Base-by-base conservation (phyloP, 1,140 invertebrate genomes). In the Cryptotermes secundus region DNA sequence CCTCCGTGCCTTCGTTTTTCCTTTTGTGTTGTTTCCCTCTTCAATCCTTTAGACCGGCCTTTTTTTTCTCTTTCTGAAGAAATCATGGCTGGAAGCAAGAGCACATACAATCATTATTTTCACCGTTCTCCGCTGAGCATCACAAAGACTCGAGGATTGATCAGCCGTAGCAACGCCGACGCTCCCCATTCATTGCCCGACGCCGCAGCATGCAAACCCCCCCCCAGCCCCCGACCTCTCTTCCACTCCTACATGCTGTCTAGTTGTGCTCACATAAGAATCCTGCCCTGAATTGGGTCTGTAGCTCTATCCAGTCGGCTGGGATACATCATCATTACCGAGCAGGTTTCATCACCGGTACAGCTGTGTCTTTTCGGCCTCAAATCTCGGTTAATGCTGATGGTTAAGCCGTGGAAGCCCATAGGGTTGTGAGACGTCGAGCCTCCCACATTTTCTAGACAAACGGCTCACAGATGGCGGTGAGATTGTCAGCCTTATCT, bases 131-230 rank as follows among this genome's bases (percentile, higher is more conserved):
- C 59, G 59, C 31, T 72, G 59, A 72, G n/a, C 59, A 72, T 72
- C 59, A 72, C 59, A 72, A 72, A 72, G 59, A 72, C n/a, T 72
- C 59, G 59, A 72, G 59, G 59, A 72, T 72, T 72, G 59, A 72
- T 72, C 59, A 72, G 59, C 59, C 59, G 59, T 49, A 72, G 59
- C 59, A 72, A 59, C 53, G 53, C 6, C 53, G 53, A 19, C 53
- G 53, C 53, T 59, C 53, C 59, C 59, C 59, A 31, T 72, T 72
- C 59, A 72, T 72, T 72, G 59, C 45, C 45, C 9, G 45, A 49
- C 45, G 14, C 45, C 3, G 45, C 59, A 72, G 59, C 59, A 72
- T 72, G 59, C 59, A 72, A n/a, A 72, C 59, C 59, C 59, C 59
- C 59, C 22, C 16, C 45, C 45, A 49, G 14, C 19, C 3, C 45